These are phyloP conservation scores for Andricus curvator DNA, from an alignment of 2,888 invertebrate genomes.

Conservation along the genomic window DNA sequence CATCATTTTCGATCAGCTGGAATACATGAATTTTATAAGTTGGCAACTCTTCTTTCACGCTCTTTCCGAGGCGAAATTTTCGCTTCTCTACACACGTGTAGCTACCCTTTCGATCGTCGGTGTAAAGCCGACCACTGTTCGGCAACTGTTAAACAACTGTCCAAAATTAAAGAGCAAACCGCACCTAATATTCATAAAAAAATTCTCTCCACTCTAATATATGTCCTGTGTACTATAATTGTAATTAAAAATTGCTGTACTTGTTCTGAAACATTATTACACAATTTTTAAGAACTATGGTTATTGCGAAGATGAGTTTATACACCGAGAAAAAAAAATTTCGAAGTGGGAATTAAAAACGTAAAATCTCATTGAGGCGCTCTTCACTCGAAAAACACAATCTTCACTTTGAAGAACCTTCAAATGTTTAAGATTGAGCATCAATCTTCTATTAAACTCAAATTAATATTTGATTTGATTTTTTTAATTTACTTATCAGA, in stretches of 20 bases:
- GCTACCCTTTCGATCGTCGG: too few species aligned
- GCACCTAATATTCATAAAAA: too few species aligned
- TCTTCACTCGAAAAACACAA: not conserved
- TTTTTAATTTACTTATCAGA: not conserved
- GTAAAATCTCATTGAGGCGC: not conserved
- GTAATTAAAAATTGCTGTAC: constrained; percentile 16
- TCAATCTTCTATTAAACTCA: not conserved
- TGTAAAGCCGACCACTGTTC: too few species aligned
- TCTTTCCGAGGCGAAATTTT: too few species aligned
- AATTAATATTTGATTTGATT: not conserved
- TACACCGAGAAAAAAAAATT: not conserved
- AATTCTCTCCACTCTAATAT: constrained; percentile 13
- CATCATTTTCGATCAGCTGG: too few species aligned
- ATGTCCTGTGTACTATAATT: constrained; percentile 31
- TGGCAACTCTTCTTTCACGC: too few species aligned
- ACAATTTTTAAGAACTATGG: not conserved
- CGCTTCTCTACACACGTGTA: too few species aligned
- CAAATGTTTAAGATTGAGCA: not conserved
- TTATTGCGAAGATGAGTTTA: not conserved
- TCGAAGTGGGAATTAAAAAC: not conserved
- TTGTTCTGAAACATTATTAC: constrained; percentile 22
- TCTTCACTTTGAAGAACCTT: not conserved
- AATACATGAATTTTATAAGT: too few species aligned
- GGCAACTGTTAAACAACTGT: too few species aligned
- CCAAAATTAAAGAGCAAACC: too few species aligned